Conservation (phyloP, 2,797 vertebrate genomes). For the Margarornis squamiger region DNA sequence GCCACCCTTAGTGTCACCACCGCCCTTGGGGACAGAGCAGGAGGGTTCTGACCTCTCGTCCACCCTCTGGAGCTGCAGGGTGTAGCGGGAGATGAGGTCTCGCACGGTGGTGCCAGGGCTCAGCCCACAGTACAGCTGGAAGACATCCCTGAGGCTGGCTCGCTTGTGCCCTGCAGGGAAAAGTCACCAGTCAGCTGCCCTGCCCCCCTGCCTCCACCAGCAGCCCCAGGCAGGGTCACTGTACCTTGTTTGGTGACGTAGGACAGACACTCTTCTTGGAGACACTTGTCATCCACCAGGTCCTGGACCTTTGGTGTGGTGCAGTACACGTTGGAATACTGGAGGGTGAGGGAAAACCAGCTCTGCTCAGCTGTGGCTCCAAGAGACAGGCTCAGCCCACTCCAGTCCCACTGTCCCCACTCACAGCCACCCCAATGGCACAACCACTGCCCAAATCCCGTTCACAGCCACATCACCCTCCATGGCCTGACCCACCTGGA, state of each 20-base stretch:
- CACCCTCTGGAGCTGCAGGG: conserved; percentile 91
- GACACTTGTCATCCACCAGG: conserved; percentile 91
- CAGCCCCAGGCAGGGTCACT: neutral
- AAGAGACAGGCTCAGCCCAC: accelerated
- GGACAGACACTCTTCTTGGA: conserved; percentile 93
- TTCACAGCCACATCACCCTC: accelerated
- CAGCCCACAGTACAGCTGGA: conserved; percentile 96
- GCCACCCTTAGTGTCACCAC: accelerated
- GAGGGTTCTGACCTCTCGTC: conserved; percentile 85
- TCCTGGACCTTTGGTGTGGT: conserved; percentile 95
- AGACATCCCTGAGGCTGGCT: conserved; percentile 90
- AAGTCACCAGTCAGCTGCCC: neutral
- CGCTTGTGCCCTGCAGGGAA: conserved; percentile 86
- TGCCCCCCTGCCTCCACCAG: accelerated
- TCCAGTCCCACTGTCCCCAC: accelerated
- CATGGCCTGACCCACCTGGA: conserved; percentile 81
- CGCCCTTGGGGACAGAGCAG: accelerated
- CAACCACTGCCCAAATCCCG: accelerated
- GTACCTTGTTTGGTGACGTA: conserved; percentile 93
- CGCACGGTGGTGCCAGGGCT: conserved; percentile 96
- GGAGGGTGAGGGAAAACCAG: neutral
- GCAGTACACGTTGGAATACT: conserved; percentile 99
- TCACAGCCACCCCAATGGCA: accelerated
- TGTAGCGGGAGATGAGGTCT: conserved; percentile 94
- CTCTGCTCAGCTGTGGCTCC: neutral